These are phyloP conservation scores for Sula dactylatra DNA, from an alignment of 2,113 vertebrate genomes.

Conservation along the genomic window DNA sequence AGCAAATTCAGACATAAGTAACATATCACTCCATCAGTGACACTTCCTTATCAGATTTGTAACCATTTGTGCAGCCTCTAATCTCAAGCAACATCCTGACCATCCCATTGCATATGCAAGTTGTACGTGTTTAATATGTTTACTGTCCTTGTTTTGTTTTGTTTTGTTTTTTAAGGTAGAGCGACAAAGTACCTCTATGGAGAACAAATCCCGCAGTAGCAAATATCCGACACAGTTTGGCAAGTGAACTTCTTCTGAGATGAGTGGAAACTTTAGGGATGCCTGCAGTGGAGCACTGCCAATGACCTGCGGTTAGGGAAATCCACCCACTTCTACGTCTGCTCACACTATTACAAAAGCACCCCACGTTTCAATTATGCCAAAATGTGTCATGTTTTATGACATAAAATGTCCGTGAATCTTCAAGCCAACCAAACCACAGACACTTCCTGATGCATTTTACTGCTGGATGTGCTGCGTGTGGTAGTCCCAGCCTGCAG, in stretches of 20 bases:
- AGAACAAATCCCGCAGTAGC: background rate
- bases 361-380: background rate
- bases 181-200: background rate
- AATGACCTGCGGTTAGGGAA: background rate
- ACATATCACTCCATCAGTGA: background rate
- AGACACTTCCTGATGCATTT: background rate
- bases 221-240: background rate
- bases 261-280: background rate
- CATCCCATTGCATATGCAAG: background rate
- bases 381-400: background rate
- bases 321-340: background rate
- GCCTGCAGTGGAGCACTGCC: background rate
- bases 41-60: background rate
- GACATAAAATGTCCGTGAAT: background rate
- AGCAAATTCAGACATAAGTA: background rate
- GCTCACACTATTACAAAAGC: background rate
- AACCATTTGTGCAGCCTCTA: background rate
- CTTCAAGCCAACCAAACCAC: background rate
- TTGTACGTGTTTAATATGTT: background rate
- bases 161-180: background rate
- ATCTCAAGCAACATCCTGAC: background rate
- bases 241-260: background rate
- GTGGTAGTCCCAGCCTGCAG: background rate
- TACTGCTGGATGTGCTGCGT: background rate
- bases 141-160: background rate